Percentiles rank a stretch among this genome's conserved stretches.
These are phyloP conservation scores for Prunella strophiata DNA, from an alignment of 2,797 vertebrate genomes.

Conservation along the genomic window DNA sequence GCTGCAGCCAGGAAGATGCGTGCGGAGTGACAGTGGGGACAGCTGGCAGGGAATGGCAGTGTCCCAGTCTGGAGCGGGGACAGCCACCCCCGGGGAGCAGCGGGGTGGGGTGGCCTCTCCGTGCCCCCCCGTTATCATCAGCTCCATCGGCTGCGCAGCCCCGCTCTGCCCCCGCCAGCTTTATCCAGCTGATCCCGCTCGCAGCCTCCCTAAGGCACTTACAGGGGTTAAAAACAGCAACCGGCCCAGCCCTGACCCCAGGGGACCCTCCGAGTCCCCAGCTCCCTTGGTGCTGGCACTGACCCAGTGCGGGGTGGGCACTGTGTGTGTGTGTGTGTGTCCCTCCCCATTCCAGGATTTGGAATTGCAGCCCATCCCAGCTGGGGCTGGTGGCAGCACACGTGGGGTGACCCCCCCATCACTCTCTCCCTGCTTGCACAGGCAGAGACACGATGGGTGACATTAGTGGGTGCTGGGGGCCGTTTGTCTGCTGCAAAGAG, in stretches of 20 bases:
- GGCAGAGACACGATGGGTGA: background rate
- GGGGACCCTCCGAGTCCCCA: conserved; percentile 53
- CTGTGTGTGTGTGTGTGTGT: fast-evolving
- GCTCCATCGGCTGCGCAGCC: background rate
- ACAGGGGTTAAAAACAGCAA: conserved; percentile 74
- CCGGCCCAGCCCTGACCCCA: conserved; percentile 73
- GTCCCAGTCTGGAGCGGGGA: background rate
- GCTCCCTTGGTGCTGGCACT: background rate
- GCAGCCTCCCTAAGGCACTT: conserved; percentile 70
- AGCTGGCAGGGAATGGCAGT: background rate
- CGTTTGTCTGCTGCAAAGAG: background rate
- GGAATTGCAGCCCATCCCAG: background rate
- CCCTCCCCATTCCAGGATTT: background rate
- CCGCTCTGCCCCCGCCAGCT: background rate
- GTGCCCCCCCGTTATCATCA: background rate
- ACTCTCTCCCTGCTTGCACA: fast-evolving
- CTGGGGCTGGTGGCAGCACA: background rate
- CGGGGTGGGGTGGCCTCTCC: background rate
- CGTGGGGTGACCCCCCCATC: background rate
- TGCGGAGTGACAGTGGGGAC: background rate
- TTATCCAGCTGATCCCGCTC: conserved; percentile 55
- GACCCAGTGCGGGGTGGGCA: background rate
- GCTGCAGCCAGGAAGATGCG: background rate
- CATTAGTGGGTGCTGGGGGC: background rate
- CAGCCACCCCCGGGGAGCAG: background rate